These are phyloP conservation scores for Plectus sambesii DNA, from an alignment of 1,140 invertebrate species.

Conservation along the genomic window DNA sequence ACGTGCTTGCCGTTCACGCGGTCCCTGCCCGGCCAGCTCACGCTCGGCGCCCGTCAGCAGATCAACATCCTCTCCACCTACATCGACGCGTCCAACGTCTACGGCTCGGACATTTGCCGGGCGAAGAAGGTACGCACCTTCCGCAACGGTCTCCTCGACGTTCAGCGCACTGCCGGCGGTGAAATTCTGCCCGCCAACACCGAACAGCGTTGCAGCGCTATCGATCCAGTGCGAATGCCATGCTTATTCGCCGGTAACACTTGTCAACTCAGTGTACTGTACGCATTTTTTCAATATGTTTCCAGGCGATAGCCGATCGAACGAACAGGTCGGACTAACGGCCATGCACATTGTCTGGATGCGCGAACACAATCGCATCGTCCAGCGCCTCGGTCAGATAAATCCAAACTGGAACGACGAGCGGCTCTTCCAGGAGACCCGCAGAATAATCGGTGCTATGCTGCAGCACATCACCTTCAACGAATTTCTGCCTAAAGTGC, in stretches of 20 bases:
- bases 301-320: constrained; percentile 44
- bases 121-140: constrained; percentile 55
- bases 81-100: constrained; percentile 70
- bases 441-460: constrained; percentile 73
- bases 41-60: constrained; percentile 48
- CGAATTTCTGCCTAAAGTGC: constrained; percentile 79
- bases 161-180: too few relatives aligned
- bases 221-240: constrained; percentile 22
- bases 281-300: constrained; percentile 9
- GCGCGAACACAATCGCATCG: constrained; percentile 49
- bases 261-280: constrained; percentile 1
- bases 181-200: neutral
- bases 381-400: constrained; percentile 50
- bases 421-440: constrained; percentile 50
- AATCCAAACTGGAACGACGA: constrained; percentile 47
- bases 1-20: constrained; percentile 85
- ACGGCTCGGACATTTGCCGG: constrained; percentile 66
- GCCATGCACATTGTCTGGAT: constrained; percentile 75
- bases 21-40: constrained; percentile 72
- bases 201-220: constrained; percentile 29
- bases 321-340: constrained; percentile 52
- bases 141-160: neutral
- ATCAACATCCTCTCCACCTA: constrained; percentile 66
- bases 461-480: constrained; percentile 87
- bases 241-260: constrained; percentile 19